Conservation (phyloP, 1,140 invertebrate species). For the Euborellia annulipes region DNA sequence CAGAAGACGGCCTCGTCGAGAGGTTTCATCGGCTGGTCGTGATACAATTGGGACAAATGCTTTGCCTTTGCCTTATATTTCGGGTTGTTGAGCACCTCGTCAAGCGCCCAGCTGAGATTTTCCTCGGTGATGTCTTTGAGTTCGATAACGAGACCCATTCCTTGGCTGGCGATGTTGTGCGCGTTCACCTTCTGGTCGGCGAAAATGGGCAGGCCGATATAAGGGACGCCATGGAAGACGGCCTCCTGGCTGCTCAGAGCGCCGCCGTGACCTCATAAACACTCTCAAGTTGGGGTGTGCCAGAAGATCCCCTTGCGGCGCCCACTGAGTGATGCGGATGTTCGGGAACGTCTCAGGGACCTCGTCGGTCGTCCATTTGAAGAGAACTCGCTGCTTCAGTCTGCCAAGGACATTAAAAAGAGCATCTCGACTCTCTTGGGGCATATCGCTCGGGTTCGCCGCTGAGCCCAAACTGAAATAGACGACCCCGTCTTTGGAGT, state of each 20-base stretch:
- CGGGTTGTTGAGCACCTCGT: background rate
- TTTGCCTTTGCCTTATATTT: constrained; percentile 9
- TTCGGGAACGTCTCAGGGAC: too few relatives aligned
- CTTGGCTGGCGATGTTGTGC: background rate
- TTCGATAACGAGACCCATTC: background rate
- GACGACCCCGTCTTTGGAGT: too few relatives aligned
- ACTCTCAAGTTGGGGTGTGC: constrained; percentile 17
- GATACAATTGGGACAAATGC: constrained; percentile 9
- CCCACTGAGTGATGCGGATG: too few relatives aligned
- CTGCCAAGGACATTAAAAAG: too few relatives aligned
- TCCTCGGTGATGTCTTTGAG: background rate
- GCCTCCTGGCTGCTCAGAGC: constrained; percentile 23
- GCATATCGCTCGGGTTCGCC: too few relatives aligned
- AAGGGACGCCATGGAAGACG: constrained; percentile 22
- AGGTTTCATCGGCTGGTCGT: constrained; percentile 12
- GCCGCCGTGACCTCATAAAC: constrained; percentile 26
- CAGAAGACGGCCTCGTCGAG: constrained; percentile 15
- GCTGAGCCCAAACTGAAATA: too few relatives aligned
- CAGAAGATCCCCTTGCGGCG: background rate
- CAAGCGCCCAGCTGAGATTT: background rate
- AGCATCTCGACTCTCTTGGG: too few relatives aligned
- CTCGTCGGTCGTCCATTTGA: background rate
- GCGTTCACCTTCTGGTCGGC: constrained; percentile 16
- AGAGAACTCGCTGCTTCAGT: constrained; percentile 3
- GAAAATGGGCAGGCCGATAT: constrained; percentile 24